Base-by-base conservation (phyloP, 2,797 vertebrate species). In the Huso huso region DNA sequence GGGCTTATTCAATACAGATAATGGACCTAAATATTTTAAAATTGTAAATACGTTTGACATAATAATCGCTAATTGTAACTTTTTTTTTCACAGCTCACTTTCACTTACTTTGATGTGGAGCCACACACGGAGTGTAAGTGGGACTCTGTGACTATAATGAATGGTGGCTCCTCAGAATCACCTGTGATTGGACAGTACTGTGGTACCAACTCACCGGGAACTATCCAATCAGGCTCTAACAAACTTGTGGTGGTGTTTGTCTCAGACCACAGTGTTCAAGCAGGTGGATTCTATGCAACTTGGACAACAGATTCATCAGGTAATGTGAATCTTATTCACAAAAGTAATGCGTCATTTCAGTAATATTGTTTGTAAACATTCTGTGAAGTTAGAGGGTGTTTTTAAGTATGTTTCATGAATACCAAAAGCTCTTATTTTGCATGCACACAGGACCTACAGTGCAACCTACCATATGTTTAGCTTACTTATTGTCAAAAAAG, bases 121-220 rank as follows among this genome's bases (percentile, higher is more conserved):
- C 52, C 60, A 5, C 92, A 96, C 65, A 49, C 3, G 0, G 67
- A 76, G 49, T 98, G 96, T 74, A 37, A 71, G 23, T 93, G 91
- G 93, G 95, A 97, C 77, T 94, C 94, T 0, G 75, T 99, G 70
- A 96, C 92, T 11, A 79, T 99, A 70, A 88, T 93, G 68, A 97
- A 99, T 7, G 95, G 95, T 0, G 93, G 86, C 23, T 93, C 91
- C 48, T 87, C 92, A 50, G 90, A 88, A 0, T 87, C 95, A 8
- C 94, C 95, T 5, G 18, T 95, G 7, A 92, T 98, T 73, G 96
- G 95, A 68, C 93, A 80, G 2, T 99, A 94, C 66, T 99, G 95
- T 72, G 95, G 95, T 62, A 79, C 63, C 53, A 84, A 68, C 64
- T 89, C 87, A 7, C 94, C 95, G 12, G 88, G 90, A 59, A 88